Base-by-base conservation (phyloP, 2,888 invertebrate genomes). In the Acleris laterana region DNA sequence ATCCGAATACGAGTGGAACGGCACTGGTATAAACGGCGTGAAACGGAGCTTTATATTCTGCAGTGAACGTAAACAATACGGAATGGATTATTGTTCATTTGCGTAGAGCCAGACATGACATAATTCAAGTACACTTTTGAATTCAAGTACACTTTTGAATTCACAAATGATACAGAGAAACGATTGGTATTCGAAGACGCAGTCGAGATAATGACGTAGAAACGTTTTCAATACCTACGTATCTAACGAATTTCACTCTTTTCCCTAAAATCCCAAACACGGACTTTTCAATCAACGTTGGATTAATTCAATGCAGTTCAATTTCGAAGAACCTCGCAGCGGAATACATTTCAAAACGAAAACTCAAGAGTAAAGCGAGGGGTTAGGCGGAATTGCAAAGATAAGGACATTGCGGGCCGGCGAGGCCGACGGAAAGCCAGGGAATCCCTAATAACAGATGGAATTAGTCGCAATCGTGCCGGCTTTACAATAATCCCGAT, bases 291-390 rank as follows among this genome's bases (percentile, higher is more conserved):
- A 87, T 87, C 82, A 82, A 71, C 71, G 72, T 71, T 73, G 74
- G 82, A 82, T 83, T 84, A 85, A 86, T 85, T 84, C 77, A 81
- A 82, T 82, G 83, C 81, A 81, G 79, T 86, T 81, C 79, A 81
- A 82, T 84, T 81, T 80, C 73, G 72, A 76, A 74, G 68, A 72
- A 72, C 71, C 77, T 77, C 74, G 72, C 72, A 68, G 70, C 70
- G 72, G 72, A 86, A 84, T 84, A 80, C 74, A 77, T 81, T 80
- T 77, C 72, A 79, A 80, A 80, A 72, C 71, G 77, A 70, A 74
- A 77, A 74, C 76, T 75, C 70, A 71, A 72, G 70, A 75, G 75
- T 73, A 75, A 71, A 77, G 77, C 69, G 69, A 68, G 68, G 72
- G 81, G 79, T 83, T 84, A 76, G 71, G 64, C 70, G 71, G 71